Conservation (phyloP, 1,140 invertebrate genomes). For the Thaumetopoea pityocampa region DNA sequence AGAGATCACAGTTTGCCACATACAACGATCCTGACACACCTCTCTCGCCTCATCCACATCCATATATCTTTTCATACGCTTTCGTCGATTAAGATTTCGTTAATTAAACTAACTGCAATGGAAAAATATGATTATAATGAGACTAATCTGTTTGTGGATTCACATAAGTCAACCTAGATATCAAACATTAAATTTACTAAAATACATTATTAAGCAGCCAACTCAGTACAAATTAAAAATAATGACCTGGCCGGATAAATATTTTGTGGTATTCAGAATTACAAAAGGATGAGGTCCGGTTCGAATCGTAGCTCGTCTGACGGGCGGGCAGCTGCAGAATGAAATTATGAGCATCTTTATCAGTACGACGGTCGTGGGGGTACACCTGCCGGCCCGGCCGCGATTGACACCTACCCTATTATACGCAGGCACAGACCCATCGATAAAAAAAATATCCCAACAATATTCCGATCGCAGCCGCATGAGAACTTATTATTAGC, state of each 20-base stretch:
- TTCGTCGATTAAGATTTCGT: no score
- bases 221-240: slow-evolving; percentile 57
- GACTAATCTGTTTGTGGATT: no score
- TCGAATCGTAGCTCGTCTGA: slow-evolving; percentile 51
- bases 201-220: slow-evolving; percentile 29
- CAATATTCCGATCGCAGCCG: slow-evolving; percentile 60
- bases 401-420: slow-evolving; percentile 74
- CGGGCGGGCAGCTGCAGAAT: slow-evolving; percentile 71
- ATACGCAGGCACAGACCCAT: slow-evolving; percentile 41
- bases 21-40: no score
- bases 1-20: no score
- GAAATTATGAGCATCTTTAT: slow-evolving; percentile 73
- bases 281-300: slow-evolving; percentile 55
- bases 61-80: no score
- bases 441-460: slow-evolving; percentile 56
- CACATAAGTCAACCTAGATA: no score
- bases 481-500: slow-evolving; percentile 71
- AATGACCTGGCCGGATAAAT: slow-evolving; percentile 56
- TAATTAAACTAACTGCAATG: no score
- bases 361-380: slow-evolving; percentile 27
- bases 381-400: slow-evolving; percentile 61
- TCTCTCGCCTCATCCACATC: no score
- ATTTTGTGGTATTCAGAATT: slow-evolving; percentile 54
- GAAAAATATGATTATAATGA: no score
- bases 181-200: neutral